Conservation (phyloP, 2,113 vertebrate species). For the Typhlomys cinereus region DNA sequence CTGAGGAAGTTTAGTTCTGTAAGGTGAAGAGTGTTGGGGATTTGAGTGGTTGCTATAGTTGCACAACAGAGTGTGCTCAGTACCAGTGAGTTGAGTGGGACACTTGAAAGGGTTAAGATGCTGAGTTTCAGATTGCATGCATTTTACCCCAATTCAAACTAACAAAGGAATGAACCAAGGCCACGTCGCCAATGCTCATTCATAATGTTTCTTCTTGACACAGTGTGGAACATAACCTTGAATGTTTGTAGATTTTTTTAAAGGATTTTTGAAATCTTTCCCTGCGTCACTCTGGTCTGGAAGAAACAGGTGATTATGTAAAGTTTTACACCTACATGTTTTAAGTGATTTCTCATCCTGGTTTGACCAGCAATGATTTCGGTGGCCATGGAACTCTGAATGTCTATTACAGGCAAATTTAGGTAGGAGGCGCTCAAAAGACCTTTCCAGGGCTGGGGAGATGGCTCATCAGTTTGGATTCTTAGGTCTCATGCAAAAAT, state of each 20-base stretch:
- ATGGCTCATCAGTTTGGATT: too few relatives aligned
- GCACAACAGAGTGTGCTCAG: not conserved
- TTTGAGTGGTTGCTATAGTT: not conserved
- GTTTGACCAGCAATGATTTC: not conserved
- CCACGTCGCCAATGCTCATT: not conserved
- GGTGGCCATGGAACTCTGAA: not conserved
- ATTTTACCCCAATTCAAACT: not conserved
- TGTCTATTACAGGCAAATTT: not conserved
- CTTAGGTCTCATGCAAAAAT: too few relatives aligned
- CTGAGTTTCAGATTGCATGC: not conserved
- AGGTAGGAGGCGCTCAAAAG: not conserved
- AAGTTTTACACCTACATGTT: constrained; percentile 26
- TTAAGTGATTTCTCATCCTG: constrained; percentile 22
- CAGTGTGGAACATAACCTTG: not conserved
- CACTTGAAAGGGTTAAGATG: not conserved
- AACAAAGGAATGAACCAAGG: not conserved
- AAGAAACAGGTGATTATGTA: not conserved
- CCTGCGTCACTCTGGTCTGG: not conserved
- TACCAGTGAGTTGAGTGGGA: not conserved
- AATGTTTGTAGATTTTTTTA: not conserved
- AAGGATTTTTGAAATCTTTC: constrained; percentile 9
- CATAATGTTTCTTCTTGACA: not conserved
- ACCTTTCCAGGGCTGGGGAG: too few relatives aligned
- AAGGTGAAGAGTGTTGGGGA: not conserved
- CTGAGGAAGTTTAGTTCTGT: not conserved